A percentile compares a stretch with the other conserved stretches of the same genome.
phyloP scores from a whole-genome alignment of 2,888 invertebrate genomes.

The Drosophila incognita region DNA sequence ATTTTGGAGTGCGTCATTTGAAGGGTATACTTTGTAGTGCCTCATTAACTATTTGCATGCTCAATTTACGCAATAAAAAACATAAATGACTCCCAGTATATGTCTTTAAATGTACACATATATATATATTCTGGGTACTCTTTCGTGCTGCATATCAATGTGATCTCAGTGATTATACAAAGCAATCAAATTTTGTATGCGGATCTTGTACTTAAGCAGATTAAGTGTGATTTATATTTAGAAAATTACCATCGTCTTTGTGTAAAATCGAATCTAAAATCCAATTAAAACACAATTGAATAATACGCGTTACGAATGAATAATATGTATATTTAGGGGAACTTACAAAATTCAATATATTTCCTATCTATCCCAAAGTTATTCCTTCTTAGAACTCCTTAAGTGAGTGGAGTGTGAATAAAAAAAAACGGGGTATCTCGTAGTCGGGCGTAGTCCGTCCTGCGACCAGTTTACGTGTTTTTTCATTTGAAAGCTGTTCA shows the following conservation, averaged over 20 bases:
- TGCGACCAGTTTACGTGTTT: neutral
- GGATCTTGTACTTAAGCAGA: neutral
- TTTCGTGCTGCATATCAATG: neutral
- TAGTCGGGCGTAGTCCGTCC: neutral
- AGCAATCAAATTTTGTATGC: neutral
- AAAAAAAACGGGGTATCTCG: neutral
- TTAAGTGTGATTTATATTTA: neutral
- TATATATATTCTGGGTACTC: neutral
- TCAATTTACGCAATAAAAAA: conserved; percentile 48
- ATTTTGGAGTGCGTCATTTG: conserved; percentile 43
- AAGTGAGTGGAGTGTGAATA: neutral
- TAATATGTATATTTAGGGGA: neutral
- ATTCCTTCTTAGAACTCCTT: neutral
- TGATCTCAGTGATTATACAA: neutral
- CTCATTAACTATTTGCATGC: conserved; percentile 16
- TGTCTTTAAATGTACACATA: neutral
- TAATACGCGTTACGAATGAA: no score
- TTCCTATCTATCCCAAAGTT: neutral
- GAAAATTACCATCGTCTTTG: neutral
- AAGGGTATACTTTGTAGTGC: conserved; percentile 10
- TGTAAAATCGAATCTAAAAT: neutral
- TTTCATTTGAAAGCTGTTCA: conserved; percentile 50
- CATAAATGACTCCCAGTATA: conserved; percentile 16
- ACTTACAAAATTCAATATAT: neutral
- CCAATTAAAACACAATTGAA: neutral